A percentile compares a stretch with the other conserved stretches of the same genome.
Conservation (phyloP, 2,113 vertebrate genomes). For the Piliocolobus tephrosceles region DNA sequence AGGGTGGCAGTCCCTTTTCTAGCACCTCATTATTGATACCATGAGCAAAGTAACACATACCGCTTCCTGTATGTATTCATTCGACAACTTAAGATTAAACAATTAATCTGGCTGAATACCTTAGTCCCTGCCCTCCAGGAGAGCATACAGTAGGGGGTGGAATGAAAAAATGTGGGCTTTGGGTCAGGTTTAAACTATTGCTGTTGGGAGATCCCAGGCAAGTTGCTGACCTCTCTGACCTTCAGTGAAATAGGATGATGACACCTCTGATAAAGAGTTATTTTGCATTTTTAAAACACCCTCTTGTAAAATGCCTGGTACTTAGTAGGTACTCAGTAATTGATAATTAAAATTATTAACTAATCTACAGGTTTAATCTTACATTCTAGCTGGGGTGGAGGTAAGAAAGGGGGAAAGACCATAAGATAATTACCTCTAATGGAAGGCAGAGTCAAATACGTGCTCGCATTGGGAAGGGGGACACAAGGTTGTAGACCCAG, state of each 20-base stretch:
- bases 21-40: neutral
- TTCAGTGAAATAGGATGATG: neutral
- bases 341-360: neutral
- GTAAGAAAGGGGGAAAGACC: neutral
- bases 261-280: neutral
- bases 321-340: neutral
- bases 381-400: neutral
- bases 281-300: neutral
- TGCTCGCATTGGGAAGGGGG: neutral
- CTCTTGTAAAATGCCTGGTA: neutral
- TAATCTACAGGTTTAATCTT: neutral
- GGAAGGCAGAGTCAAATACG: constrained; percentile 3
- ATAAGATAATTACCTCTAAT: neutral
- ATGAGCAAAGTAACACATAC: neutral
- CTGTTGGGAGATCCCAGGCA: neutral
- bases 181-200: neutral
- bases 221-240: neutral
- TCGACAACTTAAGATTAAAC: neutral
- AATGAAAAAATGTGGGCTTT: neutral
- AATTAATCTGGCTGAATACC: neutral
- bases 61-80: neutral
- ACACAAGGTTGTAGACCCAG: neutral
- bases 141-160: neutral
- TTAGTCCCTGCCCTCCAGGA: neutral
- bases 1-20: neutral